A percentile compares a stretch with the other conserved stretches of the same genome.
These are phyloP conservation scores for Sclerurus mexicanus DNA, from an alignment of 2,113 vertebrate genomes.

Conservation along the genomic window DNA sequence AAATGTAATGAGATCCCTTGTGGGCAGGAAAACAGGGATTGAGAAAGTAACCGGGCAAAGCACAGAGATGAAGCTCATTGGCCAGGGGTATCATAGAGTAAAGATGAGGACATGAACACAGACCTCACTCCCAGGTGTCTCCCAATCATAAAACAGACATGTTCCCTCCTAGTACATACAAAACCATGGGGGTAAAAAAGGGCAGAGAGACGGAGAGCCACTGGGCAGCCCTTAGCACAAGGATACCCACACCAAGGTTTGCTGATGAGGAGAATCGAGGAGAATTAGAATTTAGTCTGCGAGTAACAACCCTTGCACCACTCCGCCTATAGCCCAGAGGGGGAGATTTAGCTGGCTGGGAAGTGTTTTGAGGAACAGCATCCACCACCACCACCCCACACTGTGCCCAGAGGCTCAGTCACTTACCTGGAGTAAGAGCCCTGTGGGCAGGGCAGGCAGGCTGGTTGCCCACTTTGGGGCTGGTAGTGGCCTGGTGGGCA, in stretches of 20 bases:
- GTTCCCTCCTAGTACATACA: not conserved
- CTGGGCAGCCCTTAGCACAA: not conserved
- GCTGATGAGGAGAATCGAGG: not conserved
- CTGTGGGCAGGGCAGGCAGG: constrained; percentile 77
- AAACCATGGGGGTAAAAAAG: not conserved
- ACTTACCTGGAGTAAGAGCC: constrained; percentile 82
- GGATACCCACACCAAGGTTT: not conserved
- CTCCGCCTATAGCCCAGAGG: not conserved
- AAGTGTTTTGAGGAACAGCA: not conserved
- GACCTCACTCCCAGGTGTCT: not conserved
- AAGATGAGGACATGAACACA: not conserved
- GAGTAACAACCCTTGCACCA: not conserved
- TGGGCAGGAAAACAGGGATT: not conserved
- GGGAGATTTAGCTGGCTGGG: rapidly evolving
- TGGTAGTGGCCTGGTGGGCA: constrained; percentile 81
- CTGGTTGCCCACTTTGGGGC: constrained; percentile 69
- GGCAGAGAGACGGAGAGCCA: not conserved
- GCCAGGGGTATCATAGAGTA: not conserved
- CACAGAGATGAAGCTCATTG: not conserved
- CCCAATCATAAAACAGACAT: not conserved
- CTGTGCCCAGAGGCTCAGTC: not conserved
- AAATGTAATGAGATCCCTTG: not conserved
- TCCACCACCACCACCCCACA: not conserved
- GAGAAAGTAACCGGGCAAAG: not conserved
- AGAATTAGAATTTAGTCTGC: too few relatives aligned